Conservation (phyloP, 2,797 vertebrate genomes). For the Eremophila alpestris region DNA sequence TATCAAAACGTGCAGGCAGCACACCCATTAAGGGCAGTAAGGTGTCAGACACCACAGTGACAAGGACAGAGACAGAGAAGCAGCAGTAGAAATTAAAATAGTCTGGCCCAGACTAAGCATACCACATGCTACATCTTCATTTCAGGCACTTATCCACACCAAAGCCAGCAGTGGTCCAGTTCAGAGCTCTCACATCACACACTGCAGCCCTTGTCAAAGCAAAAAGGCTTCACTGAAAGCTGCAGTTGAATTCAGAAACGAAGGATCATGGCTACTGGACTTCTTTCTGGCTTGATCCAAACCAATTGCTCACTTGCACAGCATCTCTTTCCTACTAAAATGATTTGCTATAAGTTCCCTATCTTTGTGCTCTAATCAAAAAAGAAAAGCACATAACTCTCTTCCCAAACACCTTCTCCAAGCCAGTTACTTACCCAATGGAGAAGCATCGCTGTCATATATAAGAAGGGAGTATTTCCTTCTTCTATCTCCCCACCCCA, state of each 20-base stretch:
- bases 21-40: background rate
- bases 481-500: background rate
- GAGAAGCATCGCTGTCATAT: background rate
- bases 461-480: background rate
- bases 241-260: background rate
- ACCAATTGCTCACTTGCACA: background rate
- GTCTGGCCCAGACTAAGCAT: background rate
- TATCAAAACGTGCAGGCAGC: background rate
- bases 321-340: background rate
- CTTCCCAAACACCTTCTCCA: background rate
- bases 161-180: background rate
- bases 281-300: background rate
- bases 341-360: background rate
- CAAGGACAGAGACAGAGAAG: background rate
- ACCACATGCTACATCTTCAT: background rate
- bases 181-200: background rate
- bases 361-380: background rate
- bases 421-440: background rate
- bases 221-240: background rate
- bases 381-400: background rate
- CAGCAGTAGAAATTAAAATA: background rate
- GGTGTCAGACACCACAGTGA: background rate
- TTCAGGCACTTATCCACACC: background rate
- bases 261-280: background rate
- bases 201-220: background rate